Percentiles rank a stretch among this genome's conserved stretches.
Evolutionary conservation across 2,113 vertebrate species (phyloP).

Genomic region (Atractosteus spatula): DNA sequence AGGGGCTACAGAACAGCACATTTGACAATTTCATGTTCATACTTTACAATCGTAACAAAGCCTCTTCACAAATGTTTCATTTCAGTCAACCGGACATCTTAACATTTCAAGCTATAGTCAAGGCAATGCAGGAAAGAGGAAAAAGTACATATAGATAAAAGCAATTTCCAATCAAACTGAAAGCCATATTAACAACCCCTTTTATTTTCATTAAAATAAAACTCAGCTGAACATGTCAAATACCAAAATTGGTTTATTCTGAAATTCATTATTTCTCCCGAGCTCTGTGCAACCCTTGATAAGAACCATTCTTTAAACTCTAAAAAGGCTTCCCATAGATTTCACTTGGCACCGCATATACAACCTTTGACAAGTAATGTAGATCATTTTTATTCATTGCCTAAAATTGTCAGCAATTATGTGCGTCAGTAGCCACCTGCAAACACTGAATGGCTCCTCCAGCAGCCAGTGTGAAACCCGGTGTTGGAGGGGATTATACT

Average conservation of each 20-base stretch:
- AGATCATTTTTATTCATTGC: constrained; percentile 99
- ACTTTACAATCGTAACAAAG: too few species aligned
- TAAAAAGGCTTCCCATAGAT: constrained; percentile 99
- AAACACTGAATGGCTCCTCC: constrained; percentile 97
- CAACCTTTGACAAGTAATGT: constrained; percentile 99
- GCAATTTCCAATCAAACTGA: constrained; percentile 8
- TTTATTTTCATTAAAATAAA: constrained; percentile 13
- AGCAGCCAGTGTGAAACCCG: constrained; percentile 87
- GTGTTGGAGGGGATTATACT: constrained; percentile 82
- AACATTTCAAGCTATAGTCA: background rate
- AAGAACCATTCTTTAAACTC: constrained; percentile 95
- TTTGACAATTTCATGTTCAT: too few species aligned
- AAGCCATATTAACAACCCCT: constrained; percentile 25
- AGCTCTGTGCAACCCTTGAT: constrained; percentile 89
- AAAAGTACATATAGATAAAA: background rate
- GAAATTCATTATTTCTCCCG: constrained; percentile 90
- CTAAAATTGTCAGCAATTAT: constrained; percentile 99
- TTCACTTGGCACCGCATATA: constrained; percentile 96
- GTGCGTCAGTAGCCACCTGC: constrained; percentile 99
- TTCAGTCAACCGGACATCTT: too few species aligned
- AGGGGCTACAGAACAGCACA: too few species aligned
- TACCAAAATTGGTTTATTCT: constrained; percentile 40
- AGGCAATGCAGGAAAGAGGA: background rate
- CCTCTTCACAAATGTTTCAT: too few species aligned
- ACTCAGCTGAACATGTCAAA: constrained; percentile 53